Evolutionary conservation across 2,797 vertebrate species (phyloP).

Genomic region (Novumbra hubbsi): DNA sequence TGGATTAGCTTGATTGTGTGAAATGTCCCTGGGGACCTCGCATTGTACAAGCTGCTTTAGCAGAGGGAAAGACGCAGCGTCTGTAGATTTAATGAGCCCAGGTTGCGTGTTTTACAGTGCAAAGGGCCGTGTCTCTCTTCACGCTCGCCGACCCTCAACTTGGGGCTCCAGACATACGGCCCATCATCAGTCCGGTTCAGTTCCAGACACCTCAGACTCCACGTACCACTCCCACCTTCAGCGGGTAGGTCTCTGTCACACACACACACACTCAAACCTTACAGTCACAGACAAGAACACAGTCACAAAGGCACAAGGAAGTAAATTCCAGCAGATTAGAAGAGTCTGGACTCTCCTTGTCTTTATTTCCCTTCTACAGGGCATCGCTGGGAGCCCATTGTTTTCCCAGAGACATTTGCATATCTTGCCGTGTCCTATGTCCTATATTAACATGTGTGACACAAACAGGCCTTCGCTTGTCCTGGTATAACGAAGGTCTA

Average conservation of each 20-base stretch:
- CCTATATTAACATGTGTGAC: no score
- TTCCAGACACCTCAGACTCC: slow-evolving; percentile 83
- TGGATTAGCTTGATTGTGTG: slow-evolving; percentile 16
- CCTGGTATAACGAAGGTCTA: not conserved
- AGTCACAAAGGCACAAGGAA: not conserved
- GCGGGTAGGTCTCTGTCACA: slow-evolving; percentile 58
- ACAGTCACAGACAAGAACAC: not conserved
- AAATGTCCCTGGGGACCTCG: not conserved
- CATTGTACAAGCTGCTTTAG: not conserved
- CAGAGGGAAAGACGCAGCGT: not conserved
- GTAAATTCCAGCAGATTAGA: not conserved
- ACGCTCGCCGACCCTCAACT: slow-evolving; percentile 79
- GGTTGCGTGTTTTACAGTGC: slow-evolving; percentile 71
- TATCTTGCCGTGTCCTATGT: no score
- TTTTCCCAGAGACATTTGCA: no score
- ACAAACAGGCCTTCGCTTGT: not conserved
- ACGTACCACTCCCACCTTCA: slow-evolving; percentile 83
- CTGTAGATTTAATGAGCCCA: slow-evolving; percentile 13
- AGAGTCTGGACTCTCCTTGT: no score
- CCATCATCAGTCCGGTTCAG: slow-evolving; percentile 76
- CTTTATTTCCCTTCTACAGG: no score
- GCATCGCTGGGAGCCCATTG: no score
- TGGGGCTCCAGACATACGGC: slow-evolving; percentile 70
- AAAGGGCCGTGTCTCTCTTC: slow-evolving; percentile 88
- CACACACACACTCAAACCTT: slow-evolving; percentile 4